Percentiles rank a stretch among this genome's conserved stretches.
phyloP scores from a whole-genome alignment of 2,888 invertebrate genomes.

The Xanthia togata region DNA sequence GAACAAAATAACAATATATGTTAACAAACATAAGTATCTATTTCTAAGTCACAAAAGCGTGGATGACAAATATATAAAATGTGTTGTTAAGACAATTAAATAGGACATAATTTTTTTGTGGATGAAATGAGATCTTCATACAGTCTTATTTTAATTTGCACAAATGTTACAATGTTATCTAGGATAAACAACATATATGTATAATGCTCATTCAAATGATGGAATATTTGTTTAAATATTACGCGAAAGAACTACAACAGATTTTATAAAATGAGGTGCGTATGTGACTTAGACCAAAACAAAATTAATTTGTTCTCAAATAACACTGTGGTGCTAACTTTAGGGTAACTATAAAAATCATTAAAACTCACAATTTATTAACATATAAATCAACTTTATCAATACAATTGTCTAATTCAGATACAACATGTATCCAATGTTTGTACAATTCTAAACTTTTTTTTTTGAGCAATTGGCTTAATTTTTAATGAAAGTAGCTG shows the following conservation, averaged over 20 bases:
- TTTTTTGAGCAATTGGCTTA: slow-evolving; percentile 81
- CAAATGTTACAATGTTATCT: slow-evolving; percentile 42
- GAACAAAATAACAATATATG: slow-evolving; percentile 88
- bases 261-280: slow-evolving; percentile 61
- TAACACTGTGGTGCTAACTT: slow-evolving; percentile 74
- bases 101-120: slow-evolving; percentile 41
- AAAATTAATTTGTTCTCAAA: slow-evolving; percentile 80
- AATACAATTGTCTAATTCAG: slow-evolving; percentile 61
- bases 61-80: slow-evolving; percentile 56
- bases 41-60: slow-evolving; percentile 86
- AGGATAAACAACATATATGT: slow-evolving; percentile 34
- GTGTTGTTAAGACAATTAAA: slow-evolving; percentile 41
- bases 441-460: slow-evolving; percentile 78
- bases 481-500: slow-evolving; percentile 72
- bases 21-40: slow-evolving; percentile 87
- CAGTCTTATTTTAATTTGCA: slow-evolving; percentile 65
- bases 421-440: slow-evolving; percentile 71
- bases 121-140: slow-evolving; percentile 64
- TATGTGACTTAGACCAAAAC: slow-evolving; percentile 83
- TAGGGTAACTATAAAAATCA: slow-evolving; percentile 81
- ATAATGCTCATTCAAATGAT: slow-evolving; percentile 28
- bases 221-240: slow-evolving; percentile 30
- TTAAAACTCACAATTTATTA: slow-evolving; percentile 71
- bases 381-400: slow-evolving; percentile 53
- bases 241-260: slow-evolving; percentile 22